Evolutionary conservation across 2,888 invertebrate species (phyloP), one percentile per base, ranked within the genome.

Genomic region (Tachina lurida): DNA sequence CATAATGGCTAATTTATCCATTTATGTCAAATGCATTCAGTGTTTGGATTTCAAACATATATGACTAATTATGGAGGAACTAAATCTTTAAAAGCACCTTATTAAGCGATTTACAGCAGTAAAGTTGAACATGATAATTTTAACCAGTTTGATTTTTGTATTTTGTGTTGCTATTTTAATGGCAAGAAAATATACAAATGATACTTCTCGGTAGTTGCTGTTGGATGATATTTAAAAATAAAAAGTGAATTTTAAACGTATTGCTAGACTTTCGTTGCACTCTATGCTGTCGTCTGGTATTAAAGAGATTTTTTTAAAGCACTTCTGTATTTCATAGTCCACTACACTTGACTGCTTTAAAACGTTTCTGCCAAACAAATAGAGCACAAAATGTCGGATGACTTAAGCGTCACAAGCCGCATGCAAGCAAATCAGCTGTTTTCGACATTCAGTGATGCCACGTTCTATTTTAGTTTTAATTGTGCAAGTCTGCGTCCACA

Each of bases 51-150:
- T 84, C 85, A 81, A 84, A 84, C 87, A 87, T 87, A 88, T 87
- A 88, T 88, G 87, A 83, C 87, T 86, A 81, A 88, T 88, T 87
- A 88, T 88, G 87, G 87, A 84, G 87, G 87, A 87, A 88, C 87
- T 85, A 84, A 86, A 75, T 75, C 81, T 83, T 78, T 70, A 63
- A 41, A 84, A 83, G 74, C 70, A 73, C 87, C 84, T 82, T 83
- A 54, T 80, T 73, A 73, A 76, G 75, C 70, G 62, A 10, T 68
- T 45, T 22, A 58, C 49, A 67, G 67, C 43, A 62, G 52, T 45
- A 63, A 47, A 60, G 45, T 47, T 54, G 31, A 63, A 58, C 76
- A 65, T 76, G 65, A 70, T 54, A 22, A 65, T 65, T 41, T 62
- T n/a, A 79, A 79, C 84, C 60, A 49, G 74, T 70, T 77, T 58